Evolutionary conservation across 2,888 invertebrate genomes (phyloP).

Genomic region (Heterodera filipjevi): DNA sequence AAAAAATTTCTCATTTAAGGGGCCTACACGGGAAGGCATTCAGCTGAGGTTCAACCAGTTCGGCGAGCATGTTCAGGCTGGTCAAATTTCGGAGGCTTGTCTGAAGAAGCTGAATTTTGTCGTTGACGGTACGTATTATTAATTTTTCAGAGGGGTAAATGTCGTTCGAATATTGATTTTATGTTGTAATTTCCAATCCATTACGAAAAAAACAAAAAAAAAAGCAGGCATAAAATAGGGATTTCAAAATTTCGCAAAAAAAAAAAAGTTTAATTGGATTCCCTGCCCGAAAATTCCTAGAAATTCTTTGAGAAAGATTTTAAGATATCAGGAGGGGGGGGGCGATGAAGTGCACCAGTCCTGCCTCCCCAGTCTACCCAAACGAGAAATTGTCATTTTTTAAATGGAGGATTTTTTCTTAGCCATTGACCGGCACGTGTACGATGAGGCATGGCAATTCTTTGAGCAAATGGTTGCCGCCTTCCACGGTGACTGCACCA

Average conservation of each 20-base stretch:
- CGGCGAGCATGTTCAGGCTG: conserved; percentile 40
- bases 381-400: not conserved
- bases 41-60: conserved; percentile 49
- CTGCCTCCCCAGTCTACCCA: too few relatives aligned
- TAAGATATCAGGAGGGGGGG: too few relatives aligned
- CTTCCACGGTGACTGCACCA: conserved; percentile 39
- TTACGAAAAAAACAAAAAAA: too few relatives aligned
- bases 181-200: too few relatives aligned
- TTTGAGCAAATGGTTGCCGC: conserved; percentile 46
- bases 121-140: conserved; percentile 54
- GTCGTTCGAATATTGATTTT: too few relatives aligned
- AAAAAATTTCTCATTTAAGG: conserved; percentile 30
- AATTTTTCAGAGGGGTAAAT: too few relatives aligned
- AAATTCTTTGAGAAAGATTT: too few relatives aligned
- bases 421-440: conserved; percentile 54
- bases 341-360: too few relatives aligned
- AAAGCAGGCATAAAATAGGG: too few relatives aligned
- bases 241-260: not conserved
- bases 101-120: conserved; percentile 57
- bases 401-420: conserved; percentile 4
- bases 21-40: conserved; percentile 51
- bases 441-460: conserved; percentile 49
- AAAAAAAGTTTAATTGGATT: too few relatives aligned
- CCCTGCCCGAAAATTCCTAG: too few relatives aligned
- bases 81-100: conserved; percentile 44